These are phyloP conservation scores for Tribolium madens DNA, from an alignment of 1,140 invertebrate species.

Conservation along the genomic window DNA sequence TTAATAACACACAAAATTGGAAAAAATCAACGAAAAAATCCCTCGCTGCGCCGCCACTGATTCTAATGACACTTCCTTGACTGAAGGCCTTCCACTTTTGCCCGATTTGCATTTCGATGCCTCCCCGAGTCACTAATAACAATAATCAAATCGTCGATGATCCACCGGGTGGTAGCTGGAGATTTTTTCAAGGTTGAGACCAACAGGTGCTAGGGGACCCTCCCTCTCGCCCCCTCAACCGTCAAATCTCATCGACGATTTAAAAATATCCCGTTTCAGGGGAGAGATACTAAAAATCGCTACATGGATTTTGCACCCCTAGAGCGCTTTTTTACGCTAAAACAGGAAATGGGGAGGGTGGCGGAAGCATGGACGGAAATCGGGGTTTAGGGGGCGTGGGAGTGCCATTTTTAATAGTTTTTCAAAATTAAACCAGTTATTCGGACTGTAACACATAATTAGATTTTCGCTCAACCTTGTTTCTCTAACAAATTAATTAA, in stretches of 20 bases:
- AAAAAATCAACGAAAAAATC: background rate
- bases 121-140: background rate
- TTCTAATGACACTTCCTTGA: slow-evolving; percentile 16
- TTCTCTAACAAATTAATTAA: background rate
- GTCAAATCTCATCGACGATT: background rate
- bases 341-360: too few species aligned
- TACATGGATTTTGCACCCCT: background rate
- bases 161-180: background rate
- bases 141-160: background rate
- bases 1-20: slow-evolving; percentile 14
- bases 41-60: background rate
- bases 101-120: slow-evolving; percentile 3
- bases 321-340: background rate
- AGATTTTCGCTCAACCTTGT: background rate
- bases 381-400: background rate
- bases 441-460: background rate
- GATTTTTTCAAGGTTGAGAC: background rate
- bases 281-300: background rate
- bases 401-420: background rate
- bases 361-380: background rate
- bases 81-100: slow-evolving; percentile 13
- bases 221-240: background rate
- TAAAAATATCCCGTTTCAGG: background rate
- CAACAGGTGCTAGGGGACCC: background rate
- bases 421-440: background rate